Evolutionary conservation across 2,797 vertebrate genomes (phyloP), one percentile per base, ranked within the genome.

Genomic region (Lepus townsendii): DNA sequence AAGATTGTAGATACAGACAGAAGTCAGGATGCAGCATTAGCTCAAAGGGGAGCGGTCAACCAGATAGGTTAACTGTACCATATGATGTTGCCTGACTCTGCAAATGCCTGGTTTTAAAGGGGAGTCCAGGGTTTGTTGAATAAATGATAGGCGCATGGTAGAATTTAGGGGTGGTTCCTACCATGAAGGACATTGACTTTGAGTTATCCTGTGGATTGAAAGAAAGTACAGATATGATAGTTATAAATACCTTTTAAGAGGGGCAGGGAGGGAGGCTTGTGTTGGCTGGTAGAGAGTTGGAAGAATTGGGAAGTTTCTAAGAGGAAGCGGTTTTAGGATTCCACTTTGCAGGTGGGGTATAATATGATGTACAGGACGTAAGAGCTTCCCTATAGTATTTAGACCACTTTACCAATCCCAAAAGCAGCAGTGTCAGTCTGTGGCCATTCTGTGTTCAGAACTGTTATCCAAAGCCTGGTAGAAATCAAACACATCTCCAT

Each of bases 61-160:
- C n/a, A 42, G 73, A 26, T 24, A 65, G 50, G 50, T 83, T 93
- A 50, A 32, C 50, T 47, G 0, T 35, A 50, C 0, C 8, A 2
- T 75, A 0, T 62, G 65, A 69, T 80, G 71, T 20, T 69, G 76
- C 54, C 38, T 88, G 75, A 83, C 27, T 92, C 47, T 93, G 62
- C 82, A 89, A 93, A 88, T 57, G 69, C 20, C 24, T 94, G 11
- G 27, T 77, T 95, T 47, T 38, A 80, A 87, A 65, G 77, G 13
- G 32, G 32, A 79, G 60, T 38, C 75, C 42, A 50, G 32, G 38
- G 68, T 93, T 68, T 38, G 54, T 80, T 77, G n/a, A 10, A 14
- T 50, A 4, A 84, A 7, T 75, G 83, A 52, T 96, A 57, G n/a
- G 32, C 60, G 54, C 57, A 50, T 57, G 54, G 60, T 94, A 35